These are phyloP conservation scores for Trichomycterus rosablanca DNA, from an alignment of 2,113 vertebrate genomes.

Conservation along the genomic window DNA sequence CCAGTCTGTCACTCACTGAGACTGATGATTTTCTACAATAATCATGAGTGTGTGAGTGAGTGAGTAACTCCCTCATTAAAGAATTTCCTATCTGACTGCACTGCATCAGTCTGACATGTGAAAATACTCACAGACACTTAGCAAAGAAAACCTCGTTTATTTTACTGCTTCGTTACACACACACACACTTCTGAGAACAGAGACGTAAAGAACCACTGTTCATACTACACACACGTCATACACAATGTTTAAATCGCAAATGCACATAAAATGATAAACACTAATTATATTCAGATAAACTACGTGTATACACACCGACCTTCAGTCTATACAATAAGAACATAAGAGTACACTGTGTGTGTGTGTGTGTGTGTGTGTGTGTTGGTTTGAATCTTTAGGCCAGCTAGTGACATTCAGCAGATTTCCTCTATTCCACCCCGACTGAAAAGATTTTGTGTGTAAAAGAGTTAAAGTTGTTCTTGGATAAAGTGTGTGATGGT, in stretches of 20 bases:
- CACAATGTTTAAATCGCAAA: background rate
- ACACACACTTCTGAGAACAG: constrained; percentile 57
- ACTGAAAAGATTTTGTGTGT: background rate
- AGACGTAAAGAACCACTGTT: constrained; percentile 54
- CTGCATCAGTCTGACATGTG: constrained; percentile 72
- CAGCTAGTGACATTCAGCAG: constrained; percentile 33
- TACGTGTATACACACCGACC: constrained; percentile 5
- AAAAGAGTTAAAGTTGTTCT: no score
- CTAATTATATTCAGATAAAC: constrained; percentile 56
- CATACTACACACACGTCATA: background rate
- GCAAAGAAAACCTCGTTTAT: constrained; percentile 73
- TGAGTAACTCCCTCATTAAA: constrained; percentile 54
- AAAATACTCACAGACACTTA: constrained; percentile 71
- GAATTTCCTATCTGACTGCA: constrained; percentile 63
- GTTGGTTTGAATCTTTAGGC: constrained; percentile 31
- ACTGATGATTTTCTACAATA: constrained; percentile 1
- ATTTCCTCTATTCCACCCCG: constrained; percentile 20
- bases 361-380: constrained; percentile 30
- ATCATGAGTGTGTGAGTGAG: background rate
- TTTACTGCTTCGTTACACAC: constrained; percentile 53
- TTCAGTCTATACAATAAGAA: constrained; percentile 27
- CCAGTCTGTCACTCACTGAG: constrained; percentile 4
- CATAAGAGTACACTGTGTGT: constrained; percentile 12
- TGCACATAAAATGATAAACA: constrained; percentile 55
- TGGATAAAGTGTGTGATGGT: no score